Conservation (phyloP, 2,888 invertebrate genomes). For the Apamea anceps region DNA sequence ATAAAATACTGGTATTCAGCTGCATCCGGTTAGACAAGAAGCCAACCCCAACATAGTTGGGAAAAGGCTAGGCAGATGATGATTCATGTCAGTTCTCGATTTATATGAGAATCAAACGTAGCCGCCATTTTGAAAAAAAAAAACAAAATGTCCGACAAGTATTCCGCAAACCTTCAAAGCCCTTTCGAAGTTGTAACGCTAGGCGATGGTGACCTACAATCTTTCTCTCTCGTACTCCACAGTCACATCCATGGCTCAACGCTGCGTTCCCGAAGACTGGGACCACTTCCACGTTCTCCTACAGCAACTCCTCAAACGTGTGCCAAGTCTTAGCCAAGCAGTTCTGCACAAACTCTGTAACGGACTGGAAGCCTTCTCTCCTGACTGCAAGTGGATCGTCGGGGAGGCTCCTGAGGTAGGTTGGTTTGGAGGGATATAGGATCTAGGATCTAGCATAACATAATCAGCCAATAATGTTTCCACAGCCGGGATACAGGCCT, state of each 20-base stretch:
- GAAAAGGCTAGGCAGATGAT: too few relatives aligned
- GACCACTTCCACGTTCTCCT: conserved; percentile 98
- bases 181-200: background rate
- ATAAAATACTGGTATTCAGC: too few relatives aligned
- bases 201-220: background rate
- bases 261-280: conserved; percentile 97
- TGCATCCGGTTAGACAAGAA: too few relatives aligned
- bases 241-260: conserved; percentile 90
- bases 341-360: conserved; percentile 95
- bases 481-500: too few relatives aligned
- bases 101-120: too few relatives aligned
- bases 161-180: background rate
- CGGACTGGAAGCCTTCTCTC: conserved; percentile 98
- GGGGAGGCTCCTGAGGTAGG: conserved; percentile 97
- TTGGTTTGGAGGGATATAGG: background rate
- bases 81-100: too few relatives aligned
- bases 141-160: background rate
- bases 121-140: too few relatives aligned
- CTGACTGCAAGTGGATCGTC: conserved; percentile 98
- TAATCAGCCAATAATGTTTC: too few relatives aligned
- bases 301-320: conserved; percentile 95
- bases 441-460: too few relatives aligned
- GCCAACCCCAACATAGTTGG: too few relatives aligned
- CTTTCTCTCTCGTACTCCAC: background rate
- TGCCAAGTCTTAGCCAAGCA: conserved; percentile 94